Base-by-base conservation (phyloP, 2,113 vertebrate genomes). In the Falco punctatus region DNA sequence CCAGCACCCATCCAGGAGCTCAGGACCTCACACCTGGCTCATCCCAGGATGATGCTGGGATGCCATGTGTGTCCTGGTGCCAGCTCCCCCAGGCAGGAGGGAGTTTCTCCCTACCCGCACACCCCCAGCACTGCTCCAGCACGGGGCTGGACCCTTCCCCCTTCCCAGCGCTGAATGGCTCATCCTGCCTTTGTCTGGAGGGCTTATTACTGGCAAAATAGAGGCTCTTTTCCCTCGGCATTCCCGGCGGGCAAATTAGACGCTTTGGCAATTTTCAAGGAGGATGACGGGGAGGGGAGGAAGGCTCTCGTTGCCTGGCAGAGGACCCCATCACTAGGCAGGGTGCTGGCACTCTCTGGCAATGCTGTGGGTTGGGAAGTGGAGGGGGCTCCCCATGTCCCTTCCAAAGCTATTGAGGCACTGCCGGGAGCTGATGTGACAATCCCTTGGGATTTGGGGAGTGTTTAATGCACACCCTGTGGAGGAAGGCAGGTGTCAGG, bases 151-250 rank as follows among this genome's bases (percentile, higher is more conserved):
- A 79, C 44, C 69, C 81, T 92, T 94, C 89, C 81, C 93, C 81
- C 91, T 93, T 75, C 10, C 49, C 55, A 7, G 51, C 10, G 3
- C 72, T 42, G 54, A 92, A 79, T 73, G 86, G 73, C 82, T 94
- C 95, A 93, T 94, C 88, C 92, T 0, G 55, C 81, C 88, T 88
- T 97, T 87, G 94, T 92, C 92, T 91, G 86, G 20, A 81, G 91
- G 88, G 88, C 81, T 96, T 87, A 83, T 96, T 96, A 94, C 90
- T 13, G 7, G 90, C 61, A 95, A 97, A 92, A 88, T 28, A 84
- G 94, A 81, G 40, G 72, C 89, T 42, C 81, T 89, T 90, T 82
- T 78, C 67, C 78, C 67, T 92, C 51, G 38, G 92, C 90, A 83
- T 95, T 94, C 91, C 86, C 24, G 20, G 92, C 18, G 27, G 92